Evolutionary conservation across 2,797 vertebrate species (phyloP), one percentile per base, ranked within the genome.

Genomic region (Urosaurus nigricauda): DNA sequence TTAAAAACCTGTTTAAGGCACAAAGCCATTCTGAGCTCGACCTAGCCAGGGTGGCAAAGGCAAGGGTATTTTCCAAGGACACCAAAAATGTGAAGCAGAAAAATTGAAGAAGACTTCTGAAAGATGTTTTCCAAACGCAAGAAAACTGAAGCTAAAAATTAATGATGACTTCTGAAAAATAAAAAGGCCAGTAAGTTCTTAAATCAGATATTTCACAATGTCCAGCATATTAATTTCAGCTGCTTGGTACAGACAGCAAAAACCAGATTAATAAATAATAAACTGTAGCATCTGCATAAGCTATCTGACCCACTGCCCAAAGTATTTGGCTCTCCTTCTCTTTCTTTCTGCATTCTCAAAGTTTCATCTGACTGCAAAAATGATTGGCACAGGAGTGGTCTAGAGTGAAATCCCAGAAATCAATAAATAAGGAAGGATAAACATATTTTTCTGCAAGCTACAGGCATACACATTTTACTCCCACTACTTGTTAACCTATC

Each of bases 1-100:
- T 98, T 98, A 93, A 99, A 99, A 90, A 99, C 99, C 96, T 99
- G 98, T 93, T 98, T 99, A 73, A 99, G 98, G 96, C 98, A 99
- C 95, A 99, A 92, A 0, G 98, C 98, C 99, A 99, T 99, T 13
- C 21, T 0, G 24, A 79, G 89, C 70, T 79, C 37, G 75, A 84
- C 37, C 0, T 13, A 0, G 92, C 91, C 93, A 92, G 89, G 70
- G 24, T 75, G 79, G 56, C 81, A 78, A 86, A 51, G 79, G 37
- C 84, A 90, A 88, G 53, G 47, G 83, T 83, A 86, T 1, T 1
- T 81, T 3, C 0, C 86, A 40, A 9, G 0, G 71, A 14, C 5
- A 77, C 51, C n/a, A 81, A 79, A 90, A 92, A 56, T 4, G n/a
- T 79, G 65, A 71, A 53, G 26, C 40, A 63, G 65, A 71, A 35